phyloP scores from a whole-genome alignment of 2,888 invertebrate species.

The Habrosyne pyritoides region DNA sequence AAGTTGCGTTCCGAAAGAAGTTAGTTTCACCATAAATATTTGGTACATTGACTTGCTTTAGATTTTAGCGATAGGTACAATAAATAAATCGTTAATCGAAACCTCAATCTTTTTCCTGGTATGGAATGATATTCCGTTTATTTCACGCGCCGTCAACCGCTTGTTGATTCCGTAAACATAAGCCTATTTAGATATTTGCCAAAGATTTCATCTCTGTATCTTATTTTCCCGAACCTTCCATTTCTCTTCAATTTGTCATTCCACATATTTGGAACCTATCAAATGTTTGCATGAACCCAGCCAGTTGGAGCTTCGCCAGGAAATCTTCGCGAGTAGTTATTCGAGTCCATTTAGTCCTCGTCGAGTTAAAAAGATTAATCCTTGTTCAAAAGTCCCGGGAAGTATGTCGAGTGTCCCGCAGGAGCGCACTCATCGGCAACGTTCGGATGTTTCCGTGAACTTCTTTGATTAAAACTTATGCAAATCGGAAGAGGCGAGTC shows the following conservation, averaged over 20 bases:
- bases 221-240: not conserved
- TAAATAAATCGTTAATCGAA: not conserved
- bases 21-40: no score
- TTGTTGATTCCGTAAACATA: not conserved
- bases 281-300: not conserved
- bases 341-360: not conserved
- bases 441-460: slow-evolving; percentile 29
- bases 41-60: not conserved
- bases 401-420: slow-evolving; percentile 12
- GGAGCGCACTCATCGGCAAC: slow-evolving; percentile 6
- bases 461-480: slow-evolving; percentile 77
- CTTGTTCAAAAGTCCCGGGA: not conserved
- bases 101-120: not conserved
- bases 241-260: not conserved
- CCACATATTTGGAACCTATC: not conserved
- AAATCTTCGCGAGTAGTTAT: not conserved
- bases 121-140: not conserved
- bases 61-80: not conserved
- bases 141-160: not conserved
- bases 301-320: not conserved
- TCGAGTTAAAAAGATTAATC: slow-evolving; percentile 8
- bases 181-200: not conserved
- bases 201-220: not conserved
- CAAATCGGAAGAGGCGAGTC: slow-evolving; percentile 56
- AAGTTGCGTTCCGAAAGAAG: no score